Evolutionary conservation across 2,113 vertebrate species (phyloP).

Genomic region (Hydrolagus affinis): DNA sequence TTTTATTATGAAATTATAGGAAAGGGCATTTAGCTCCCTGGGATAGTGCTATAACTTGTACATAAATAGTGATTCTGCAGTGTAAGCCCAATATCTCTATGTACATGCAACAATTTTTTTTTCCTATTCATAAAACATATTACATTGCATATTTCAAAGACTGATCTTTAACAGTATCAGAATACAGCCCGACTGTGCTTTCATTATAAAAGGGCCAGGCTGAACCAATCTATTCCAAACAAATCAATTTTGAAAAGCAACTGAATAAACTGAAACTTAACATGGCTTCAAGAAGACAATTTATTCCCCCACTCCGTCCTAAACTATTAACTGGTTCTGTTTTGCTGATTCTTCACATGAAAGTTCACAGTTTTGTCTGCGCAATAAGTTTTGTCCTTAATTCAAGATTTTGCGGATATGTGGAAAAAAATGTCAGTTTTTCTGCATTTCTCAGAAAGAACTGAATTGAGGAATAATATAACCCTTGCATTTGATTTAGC

Average conservation of each 20-base stretch:
- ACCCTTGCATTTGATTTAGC: too few species aligned
- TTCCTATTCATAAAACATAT: slow-evolving; percentile 30
- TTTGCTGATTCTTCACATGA: neutral
- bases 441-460: too few species aligned
- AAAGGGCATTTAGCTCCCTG: slow-evolving; percentile 3
- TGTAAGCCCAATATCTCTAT: slow-evolving; percentile 26
- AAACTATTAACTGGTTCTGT: neutral
- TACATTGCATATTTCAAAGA: slow-evolving; percentile 32
- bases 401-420: too few species aligned
- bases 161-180: slow-evolving; percentile 25
- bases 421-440: too few species aligned
- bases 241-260: neutral
- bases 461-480: too few species aligned
- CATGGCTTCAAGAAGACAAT: neutral
- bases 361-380: neutral
- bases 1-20: slow-evolving; percentile 32
- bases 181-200: slow-evolving; percentile 29
- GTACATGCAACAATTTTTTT: slow-evolving; percentile 25
- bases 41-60: slow-evolving; percentile 9
- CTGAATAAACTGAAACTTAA: neutral
- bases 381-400: too few species aligned
- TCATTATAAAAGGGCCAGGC: slow-evolving; percentile 7
- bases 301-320: neutral
- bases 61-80: slow-evolving; percentile 26
- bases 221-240: neutral